Evolutionary conservation across 2,113 vertebrate species (phyloP), one percentile per base, ranked within the genome.

Genomic region (Bujurquina vittata): DNA sequence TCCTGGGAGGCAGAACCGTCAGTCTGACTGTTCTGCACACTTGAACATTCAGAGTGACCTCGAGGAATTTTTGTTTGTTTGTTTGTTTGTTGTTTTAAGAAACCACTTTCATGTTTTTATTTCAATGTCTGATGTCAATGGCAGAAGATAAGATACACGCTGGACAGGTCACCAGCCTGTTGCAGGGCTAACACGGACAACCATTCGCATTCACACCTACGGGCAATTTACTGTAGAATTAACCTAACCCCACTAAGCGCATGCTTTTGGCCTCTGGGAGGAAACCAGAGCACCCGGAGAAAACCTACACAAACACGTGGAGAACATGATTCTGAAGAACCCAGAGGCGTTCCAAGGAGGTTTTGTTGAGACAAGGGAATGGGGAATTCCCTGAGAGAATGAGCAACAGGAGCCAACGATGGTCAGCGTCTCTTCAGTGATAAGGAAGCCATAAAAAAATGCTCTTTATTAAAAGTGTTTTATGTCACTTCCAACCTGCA

Each of bases 11-110:
- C 74, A 61, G 49, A 75, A 40, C 75, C 75, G 35, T 35, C 35
- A 35, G 7, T 35, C 35, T 35, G 7, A 8, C 35, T 35, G 35
- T 35, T 35, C 35, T 35, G 35, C 20, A 56, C 22, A 67, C 55
- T 62, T 56, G 57, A 79, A 46, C 79, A 80, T 46, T 37, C 11
- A 14, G 69, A 59, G 73, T 85, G 86, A 84, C 80, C 81, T 77
- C 56, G 22, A 81, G 62, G 18, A 43, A 15, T n/a, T 69, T 12
- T 26, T 69, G 23, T 18, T 29, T 52, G 23, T 1, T 52, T 9
- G 52, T 55, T 65, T 56, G 62, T n/a, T 56, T 58, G 55, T 60
- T 72, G 56, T 35, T 49, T 79, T 81, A 84, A 84, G 22, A 88
- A 84, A 88, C 23, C 40, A 56, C 85, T 88, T 83, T 86, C 1